phyloP scores from a whole-genome alignment of 2,113 vertebrate species.

The Ranitomeya imitator region DNA sequence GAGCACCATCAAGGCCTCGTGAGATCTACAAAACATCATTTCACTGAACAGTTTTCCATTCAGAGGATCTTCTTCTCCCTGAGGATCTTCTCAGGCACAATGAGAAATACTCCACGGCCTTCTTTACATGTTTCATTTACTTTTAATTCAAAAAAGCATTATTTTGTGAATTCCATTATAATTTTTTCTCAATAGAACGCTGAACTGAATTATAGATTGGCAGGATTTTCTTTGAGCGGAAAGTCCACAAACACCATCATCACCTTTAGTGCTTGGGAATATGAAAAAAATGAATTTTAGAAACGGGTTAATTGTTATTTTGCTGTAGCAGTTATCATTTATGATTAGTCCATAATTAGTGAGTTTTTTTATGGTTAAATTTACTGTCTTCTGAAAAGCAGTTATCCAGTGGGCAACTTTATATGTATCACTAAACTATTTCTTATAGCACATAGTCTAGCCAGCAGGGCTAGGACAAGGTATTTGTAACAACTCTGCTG shows the following conservation, averaged over 20 bases:
- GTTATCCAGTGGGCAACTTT: not conserved
- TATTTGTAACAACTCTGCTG: too few relatives aligned
- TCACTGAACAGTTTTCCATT: conserved; percentile 21
- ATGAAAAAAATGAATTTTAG: too few relatives aligned
- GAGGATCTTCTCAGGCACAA: not conserved
- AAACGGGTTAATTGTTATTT: not conserved
- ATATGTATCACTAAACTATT: not conserved
- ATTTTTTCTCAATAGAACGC: not conserved
- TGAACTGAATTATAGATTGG: conserved; percentile 18
- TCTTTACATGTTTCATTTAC: conserved; percentile 19
- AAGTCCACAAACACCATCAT: not conserved
- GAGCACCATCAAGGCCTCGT: not conserved
- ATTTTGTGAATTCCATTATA: conserved; percentile 26
- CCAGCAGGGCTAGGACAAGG: too few relatives aligned
- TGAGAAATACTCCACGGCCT: not conserved
- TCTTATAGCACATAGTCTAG: not conserved
- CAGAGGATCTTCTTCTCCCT: conserved; percentile 13
- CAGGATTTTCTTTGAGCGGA: not conserved
- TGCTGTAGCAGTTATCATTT: not conserved
- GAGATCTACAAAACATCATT: conserved; percentile 39
- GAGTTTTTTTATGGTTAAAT: not conserved
- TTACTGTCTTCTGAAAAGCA: not conserved
- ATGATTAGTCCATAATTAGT: not conserved
- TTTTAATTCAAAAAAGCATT: conserved; percentile 28
- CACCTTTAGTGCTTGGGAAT: not conserved